Conservation (phyloP, 2,888 invertebrate species). For the Erebia epiphron region DNA sequence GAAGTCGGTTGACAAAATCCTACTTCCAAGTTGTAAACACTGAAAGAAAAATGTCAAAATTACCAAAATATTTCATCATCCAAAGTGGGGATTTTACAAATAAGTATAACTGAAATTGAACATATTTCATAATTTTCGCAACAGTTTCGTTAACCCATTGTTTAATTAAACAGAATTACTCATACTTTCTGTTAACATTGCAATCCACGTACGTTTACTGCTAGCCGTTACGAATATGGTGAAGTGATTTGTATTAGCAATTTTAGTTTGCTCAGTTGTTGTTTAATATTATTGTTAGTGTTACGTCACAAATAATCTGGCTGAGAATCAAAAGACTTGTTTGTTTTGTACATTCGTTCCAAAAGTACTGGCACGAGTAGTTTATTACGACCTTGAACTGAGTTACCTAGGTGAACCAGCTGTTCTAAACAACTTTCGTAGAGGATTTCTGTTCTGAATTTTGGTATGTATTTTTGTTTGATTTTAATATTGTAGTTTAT, state of each 20-base stretch:
- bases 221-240: not conserved
- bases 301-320: conserved; percentile 78
- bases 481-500: not conserved
- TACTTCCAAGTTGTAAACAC: not conserved
- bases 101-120: not conserved
- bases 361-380: conserved; percentile 54
- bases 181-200: not conserved
- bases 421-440: conserved; percentile 48
- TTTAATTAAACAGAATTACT: conserved; percentile 17
- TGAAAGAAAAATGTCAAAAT: conserved; percentile 34
- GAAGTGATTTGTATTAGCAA: not conserved
- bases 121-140: conserved; percentile 39
- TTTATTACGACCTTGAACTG: conserved; percentile 63
- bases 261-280: conserved; percentile 56
- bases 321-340: conserved; percentile 64
- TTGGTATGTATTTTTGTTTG: conserved; percentile 4
- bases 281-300: conserved; percentile 55
- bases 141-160: conserved; percentile 33
- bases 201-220: not conserved
- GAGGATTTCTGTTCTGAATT: conserved; percentile 6
- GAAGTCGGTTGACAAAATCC: too few species aligned
- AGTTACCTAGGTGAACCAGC: conserved; percentile 55
- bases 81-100: conserved; percentile 29
- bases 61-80: conserved; percentile 44
- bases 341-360: conserved; percentile 56